phyloP scores from a whole-genome alignment of 2,113 vertebrate genomes.

The Nannospalax galili region DNA sequence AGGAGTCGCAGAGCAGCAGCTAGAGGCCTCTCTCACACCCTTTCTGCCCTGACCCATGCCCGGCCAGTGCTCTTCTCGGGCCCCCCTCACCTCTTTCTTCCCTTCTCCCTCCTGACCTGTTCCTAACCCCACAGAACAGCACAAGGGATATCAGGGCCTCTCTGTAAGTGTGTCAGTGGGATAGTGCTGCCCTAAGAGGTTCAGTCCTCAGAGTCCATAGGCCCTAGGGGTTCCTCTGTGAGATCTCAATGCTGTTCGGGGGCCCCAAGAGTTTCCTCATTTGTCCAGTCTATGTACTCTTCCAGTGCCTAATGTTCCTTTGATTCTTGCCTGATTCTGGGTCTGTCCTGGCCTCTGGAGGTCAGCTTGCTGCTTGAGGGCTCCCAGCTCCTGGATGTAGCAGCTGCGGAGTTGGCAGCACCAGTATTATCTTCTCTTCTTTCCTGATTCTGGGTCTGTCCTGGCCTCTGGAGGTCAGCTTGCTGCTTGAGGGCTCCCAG shows the following conservation, averaged over 20 bases:
- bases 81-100: not conserved
- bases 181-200: not conserved
- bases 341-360: not conserved
- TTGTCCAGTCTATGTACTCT: not conserved
- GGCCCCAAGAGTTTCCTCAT: not conserved
- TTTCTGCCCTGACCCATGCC: fast-evolving
- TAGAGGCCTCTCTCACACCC: fast-evolving
- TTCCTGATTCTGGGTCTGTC: not conserved
- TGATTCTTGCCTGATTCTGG: not conserved
- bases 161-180: constrained; percentile 30
- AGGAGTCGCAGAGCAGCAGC: constrained; percentile 81
- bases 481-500: constrained; percentile 13
- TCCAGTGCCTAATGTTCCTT: not conserved
- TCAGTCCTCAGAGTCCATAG: constrained; percentile 49
- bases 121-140: not conserved
- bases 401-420: not conserved
- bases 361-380: constrained; percentile 34
- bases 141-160: not conserved
- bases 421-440: not conserved
- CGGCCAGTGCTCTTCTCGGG: fast-evolving
- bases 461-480: not conserved
- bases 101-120: not conserved
- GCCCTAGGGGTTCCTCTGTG: not conserved
- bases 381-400: not conserved
- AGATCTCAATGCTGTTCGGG: constrained; percentile 48